phyloP scores from a whole-genome alignment of 2,113 vertebrate genomes.

The Carassius gibelio region DNA sequence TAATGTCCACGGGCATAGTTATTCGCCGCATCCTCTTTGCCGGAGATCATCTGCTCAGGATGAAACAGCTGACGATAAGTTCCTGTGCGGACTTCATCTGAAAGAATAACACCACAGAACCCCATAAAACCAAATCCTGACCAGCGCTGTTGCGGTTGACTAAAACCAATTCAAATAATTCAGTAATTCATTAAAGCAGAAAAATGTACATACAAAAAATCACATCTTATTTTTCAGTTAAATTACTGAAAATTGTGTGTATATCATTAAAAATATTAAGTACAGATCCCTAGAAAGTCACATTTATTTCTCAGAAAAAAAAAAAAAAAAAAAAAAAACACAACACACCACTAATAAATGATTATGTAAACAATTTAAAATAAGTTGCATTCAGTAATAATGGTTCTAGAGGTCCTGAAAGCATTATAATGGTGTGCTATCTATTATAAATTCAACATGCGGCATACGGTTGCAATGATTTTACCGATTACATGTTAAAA shows the following conservation, averaged over 20 bases:
- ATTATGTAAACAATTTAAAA: too few relatives aligned
- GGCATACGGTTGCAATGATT: neutral
- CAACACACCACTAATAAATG: too few relatives aligned
- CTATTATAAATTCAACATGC: neutral
- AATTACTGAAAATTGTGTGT: too few relatives aligned
- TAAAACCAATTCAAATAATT: too few relatives aligned
- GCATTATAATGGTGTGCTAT: neutral
- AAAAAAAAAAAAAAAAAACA: too few relatives aligned
- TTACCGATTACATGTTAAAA: neutral
- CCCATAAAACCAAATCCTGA: neutral
- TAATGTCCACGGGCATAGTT: conserved; percentile 60
- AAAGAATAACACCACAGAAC: neutral
- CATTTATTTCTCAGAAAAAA: too few relatives aligned
- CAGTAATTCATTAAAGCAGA: too few relatives aligned
- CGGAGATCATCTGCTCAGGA: conserved; percentile 59
- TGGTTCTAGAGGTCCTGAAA: neutral
- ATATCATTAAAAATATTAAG: too few relatives aligned
- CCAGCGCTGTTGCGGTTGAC: neutral
- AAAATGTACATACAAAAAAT: too few relatives aligned
- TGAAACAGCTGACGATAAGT: conserved; percentile 58
- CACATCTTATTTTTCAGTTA: too few relatives aligned
- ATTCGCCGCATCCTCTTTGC: conserved; percentile 59
- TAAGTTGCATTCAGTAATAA: too few relatives aligned
- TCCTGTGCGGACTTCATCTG: conserved; percentile 58
- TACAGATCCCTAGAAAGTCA: too few relatives aligned